Percentiles rank a stretch among this genome's conserved stretches.
These are phyloP conservation scores for Spongia lamella DNA, from an alignment of 37 sponge, comb jelly and placozoan species.

Conservation along the genomic window DNA sequence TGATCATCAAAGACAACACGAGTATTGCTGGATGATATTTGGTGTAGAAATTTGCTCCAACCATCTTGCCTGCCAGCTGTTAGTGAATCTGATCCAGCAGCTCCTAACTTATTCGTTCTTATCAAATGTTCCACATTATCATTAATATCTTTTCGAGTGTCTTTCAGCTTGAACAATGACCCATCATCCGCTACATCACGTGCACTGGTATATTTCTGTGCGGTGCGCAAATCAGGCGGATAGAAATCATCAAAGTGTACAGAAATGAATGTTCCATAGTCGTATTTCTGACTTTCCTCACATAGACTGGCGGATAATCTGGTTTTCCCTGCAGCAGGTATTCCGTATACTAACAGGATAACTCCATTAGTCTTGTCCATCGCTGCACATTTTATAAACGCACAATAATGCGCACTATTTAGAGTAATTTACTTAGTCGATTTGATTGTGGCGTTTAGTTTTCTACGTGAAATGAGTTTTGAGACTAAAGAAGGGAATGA, in stretches of 20 bases:
- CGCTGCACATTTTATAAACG: too few relatives aligned
- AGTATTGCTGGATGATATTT: too few relatives aligned
- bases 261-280: neutral
- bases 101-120: too few relatives aligned
- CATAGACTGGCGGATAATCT: conserved; percentile 3
- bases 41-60: too few relatives aligned
- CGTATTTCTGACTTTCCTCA: neutral
- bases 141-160: conserved; percentile 23
- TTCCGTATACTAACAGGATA: conserved; percentile 58
- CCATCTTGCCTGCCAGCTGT: too few relatives aligned
- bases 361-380: neutral
- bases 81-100: neutral
- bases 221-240: conserved; percentile 41
- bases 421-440: too few relatives aligned
- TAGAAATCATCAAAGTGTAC: conserved; percentile 62
- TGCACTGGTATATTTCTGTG: neutral
- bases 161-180: conserved; percentile 33
- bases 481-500: too few relatives aligned
- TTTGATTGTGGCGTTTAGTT: too few relatives aligned
- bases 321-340: conserved; percentile 78
- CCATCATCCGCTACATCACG: neutral
- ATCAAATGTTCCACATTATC: conserved; percentile 14
- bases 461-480: too few relatives aligned
- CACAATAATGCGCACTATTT: too few relatives aligned
- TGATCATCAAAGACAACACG: too few relatives aligned